Conservation (phyloP, 1,140 invertebrate species). For the Drosophila repletoides region DNA sequence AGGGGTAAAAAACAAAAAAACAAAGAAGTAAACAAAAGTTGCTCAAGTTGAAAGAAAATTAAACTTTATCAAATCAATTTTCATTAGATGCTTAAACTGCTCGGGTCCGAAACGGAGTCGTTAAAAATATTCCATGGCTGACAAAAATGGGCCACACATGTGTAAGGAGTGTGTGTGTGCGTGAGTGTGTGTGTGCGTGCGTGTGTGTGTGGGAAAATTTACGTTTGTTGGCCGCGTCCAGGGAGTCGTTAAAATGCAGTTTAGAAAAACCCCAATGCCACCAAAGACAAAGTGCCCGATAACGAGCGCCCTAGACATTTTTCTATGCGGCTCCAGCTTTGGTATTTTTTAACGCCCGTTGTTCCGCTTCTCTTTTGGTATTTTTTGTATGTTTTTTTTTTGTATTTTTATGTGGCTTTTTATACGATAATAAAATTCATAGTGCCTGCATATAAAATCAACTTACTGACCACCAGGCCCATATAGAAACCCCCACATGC, state of each 20-base stretch:
- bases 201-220: conserved; percentile 10
- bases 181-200: conserved; percentile 4
- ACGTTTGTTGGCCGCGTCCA: conserved; percentile 35
- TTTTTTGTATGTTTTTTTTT: conserved; percentile 5
- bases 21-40: conserved; percentile 18
- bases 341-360: neutral
- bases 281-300: conserved; percentile 46
- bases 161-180: neutral
- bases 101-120: conserved; percentile 25
- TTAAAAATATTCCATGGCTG: conserved; percentile 33
- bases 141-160: neutral
- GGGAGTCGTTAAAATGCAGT: conserved; percentile 74
- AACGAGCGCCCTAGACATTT: conserved; percentile 40
- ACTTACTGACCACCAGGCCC: conserved; percentile 39
- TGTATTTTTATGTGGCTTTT: conserved; percentile 19
- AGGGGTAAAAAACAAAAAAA: neutral
- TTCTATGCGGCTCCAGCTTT: conserved; percentile 6
- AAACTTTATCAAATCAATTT: conserved; percentile 65
- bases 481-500: conserved; percentile 2
- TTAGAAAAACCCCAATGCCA: conserved; percentile 39
- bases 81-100: conserved; percentile 53
- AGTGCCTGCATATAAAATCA: conserved; percentile 43
- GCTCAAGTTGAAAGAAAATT: conserved; percentile 33
- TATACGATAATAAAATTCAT: conserved; percentile 57
- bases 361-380: neutral